Evolutionary conservation across 1,140 invertebrate genomes (phyloP), one percentile per base, ranked within the genome.

Genomic region (Ceratina japonica): DNA sequence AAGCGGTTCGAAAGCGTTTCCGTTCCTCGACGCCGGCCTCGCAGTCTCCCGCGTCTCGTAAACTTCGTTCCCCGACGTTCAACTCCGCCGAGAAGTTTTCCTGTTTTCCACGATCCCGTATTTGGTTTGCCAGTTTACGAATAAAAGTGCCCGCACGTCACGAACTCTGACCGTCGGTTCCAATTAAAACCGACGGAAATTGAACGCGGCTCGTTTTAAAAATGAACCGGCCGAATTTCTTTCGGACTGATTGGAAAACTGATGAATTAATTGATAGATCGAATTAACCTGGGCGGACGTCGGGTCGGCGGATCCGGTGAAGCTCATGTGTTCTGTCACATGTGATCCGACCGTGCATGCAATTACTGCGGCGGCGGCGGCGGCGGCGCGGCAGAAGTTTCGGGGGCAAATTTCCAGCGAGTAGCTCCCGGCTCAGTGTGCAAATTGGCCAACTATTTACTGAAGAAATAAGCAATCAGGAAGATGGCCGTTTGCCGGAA

Each of bases 401-500:
- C 59, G 24, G 3, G 44, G 52, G 51, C n/a, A 64, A 84, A 77
- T 85, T 80, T 49, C 7, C 71, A 31, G 54, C 44, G 27, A 70
- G 52, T 51, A 65, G 59, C 71, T 75, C 22, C 56, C 44, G 49
- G 68, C 51, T 51, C 49, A 62, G 44, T 58, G 78, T 83, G 82
- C 64, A 85, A 85, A 87, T 86, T 75, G 61, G 61, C 59, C 58
- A 65, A 78, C 74, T 87, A 83, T 87, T 86, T 87, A 58, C 80
- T 61, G 20, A 83, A 86, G 85, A 85, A 87, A 87, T 87, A 83
- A 85, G 83, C 78, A 87, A 87, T 87, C 68, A 81, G 37, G 51
- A 12, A 13, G 44, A 44, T 62, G 49, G 15, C 24, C 56, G 49
- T 51, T 62, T 49, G n/a, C 4, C 18, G 8, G 27, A 52, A 73